phyloP scores from a whole-genome alignment of 35 echinoderm and acorn worm genomes.

The Ophiothrix spiculata region DNA sequence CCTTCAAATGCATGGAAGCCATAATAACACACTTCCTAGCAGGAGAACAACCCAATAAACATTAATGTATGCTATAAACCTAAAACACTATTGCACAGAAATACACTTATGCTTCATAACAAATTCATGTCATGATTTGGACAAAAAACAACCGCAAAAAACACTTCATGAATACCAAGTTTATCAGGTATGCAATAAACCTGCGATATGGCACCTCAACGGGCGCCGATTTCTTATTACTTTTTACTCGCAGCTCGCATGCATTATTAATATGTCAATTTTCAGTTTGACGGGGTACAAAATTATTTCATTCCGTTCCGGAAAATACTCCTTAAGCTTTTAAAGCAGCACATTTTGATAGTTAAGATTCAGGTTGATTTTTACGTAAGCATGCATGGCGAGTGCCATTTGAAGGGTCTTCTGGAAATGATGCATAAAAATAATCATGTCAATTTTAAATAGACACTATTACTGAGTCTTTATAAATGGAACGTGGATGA shows the following conservation, averaged over 20 bases:
- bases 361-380: no score
- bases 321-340: neutral
- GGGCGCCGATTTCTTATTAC: neutral
- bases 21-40: neutral
- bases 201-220: neutral
- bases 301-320: neutral
- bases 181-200: neutral
- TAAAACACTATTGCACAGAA: neutral
- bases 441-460: no score
- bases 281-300: neutral
- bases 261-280: constrained; percentile 11
- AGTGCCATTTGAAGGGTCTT: no score
- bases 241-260: neutral
- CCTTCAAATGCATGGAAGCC: neutral
- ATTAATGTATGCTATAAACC: neutral
- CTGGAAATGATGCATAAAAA: no score
- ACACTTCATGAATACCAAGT: neutral
- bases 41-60: neutral
- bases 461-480: no score
- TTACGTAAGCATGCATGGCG: no score
- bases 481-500: no score
- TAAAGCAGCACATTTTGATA: neutral
- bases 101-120: neutral
- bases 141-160: neutral
- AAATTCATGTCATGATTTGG: neutral